These are phyloP conservation scores for Hucho hucho DNA, from an alignment of 2,113 vertebrate genomes.

Conservation along the genomic window DNA sequence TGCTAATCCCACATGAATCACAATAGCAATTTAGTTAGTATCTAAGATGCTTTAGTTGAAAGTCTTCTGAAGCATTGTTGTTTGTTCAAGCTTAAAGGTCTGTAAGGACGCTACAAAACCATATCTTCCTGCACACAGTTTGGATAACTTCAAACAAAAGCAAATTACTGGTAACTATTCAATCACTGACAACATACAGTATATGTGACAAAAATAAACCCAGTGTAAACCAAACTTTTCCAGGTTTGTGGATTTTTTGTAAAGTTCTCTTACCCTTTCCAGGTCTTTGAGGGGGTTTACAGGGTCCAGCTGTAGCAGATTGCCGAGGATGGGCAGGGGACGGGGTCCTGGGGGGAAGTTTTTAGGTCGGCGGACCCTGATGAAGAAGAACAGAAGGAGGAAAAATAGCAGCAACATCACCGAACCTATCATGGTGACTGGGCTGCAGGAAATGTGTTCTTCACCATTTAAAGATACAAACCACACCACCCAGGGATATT, in stretches of 20 bases:
- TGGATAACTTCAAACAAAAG: too few species aligned
- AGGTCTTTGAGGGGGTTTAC: conserved; percentile 34
- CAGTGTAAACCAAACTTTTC: neutral
- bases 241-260: neutral
- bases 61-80: neutral
- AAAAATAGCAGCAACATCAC: conserved; percentile 23
- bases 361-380: conserved; percentile 36
- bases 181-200: too few species aligned
- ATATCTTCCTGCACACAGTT: too few species aligned
- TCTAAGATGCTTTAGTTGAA: neutral
- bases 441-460: too few species aligned
- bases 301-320: conserved; percentile 43
- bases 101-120: too few species aligned
- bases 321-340: conserved; percentile 43
- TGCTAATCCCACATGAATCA: neutral
- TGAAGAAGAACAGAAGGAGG: conserved; percentile 18
- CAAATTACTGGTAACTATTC: too few species aligned
- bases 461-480: too few species aligned
- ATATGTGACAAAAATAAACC: neutral
- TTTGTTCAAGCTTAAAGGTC: too few species aligned
- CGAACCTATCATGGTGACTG: conserved; percentile 34
- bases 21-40: neutral
- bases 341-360: conserved; percentile 49
- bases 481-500: too few species aligned
- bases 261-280: conserved; percentile 33